These are phyloP conservation scores for Melolontha melolontha DNA, from an alignment of 2,888 invertebrate species.

Conservation along the genomic window DNA sequence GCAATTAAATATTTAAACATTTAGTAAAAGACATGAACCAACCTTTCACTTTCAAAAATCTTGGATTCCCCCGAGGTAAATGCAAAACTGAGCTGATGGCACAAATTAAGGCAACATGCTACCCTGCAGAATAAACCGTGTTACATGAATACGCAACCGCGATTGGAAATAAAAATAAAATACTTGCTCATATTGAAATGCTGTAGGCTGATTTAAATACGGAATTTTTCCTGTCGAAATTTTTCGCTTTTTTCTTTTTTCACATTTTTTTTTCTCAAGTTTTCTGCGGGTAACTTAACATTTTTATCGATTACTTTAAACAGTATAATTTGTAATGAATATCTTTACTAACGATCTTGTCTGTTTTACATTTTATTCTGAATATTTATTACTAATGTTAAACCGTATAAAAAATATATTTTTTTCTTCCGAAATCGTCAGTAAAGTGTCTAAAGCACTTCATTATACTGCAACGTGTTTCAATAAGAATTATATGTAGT, in stretches of 20 bases:
- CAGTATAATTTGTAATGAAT: too few species aligned
- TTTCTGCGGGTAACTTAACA: background rate
- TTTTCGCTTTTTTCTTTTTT: conserved; percentile 4
- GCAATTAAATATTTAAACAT: background rate
- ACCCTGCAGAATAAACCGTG: conserved; percentile 56
- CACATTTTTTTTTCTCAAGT: conserved; percentile 2
- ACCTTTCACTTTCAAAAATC: conserved; percentile 36
- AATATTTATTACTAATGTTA: too few species aligned
- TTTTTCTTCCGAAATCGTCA: too few species aligned
- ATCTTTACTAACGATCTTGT: too few species aligned
- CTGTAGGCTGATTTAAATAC: conserved; percentile 45
- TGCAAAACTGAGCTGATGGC: conserved; percentile 56
- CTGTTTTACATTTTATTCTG: too few species aligned
- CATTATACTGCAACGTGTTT: too few species aligned
- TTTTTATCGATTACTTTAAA: background rate
- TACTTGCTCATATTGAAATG: conserved; percentile 52
- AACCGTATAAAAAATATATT: too few species aligned
- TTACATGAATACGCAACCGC: conserved; percentile 56
- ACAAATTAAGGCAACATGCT: conserved; percentile 58
- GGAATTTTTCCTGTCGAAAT: conserved; percentile 38
- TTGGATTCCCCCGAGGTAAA: conserved; percentile 50
- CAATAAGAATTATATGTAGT: too few species aligned
- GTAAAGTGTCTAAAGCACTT: too few species aligned
- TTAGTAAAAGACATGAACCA: conserved; percentile 6
- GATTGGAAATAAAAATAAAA: conserved; percentile 59